Conservation (phyloP, 2,113 vertebrate species). For the Bambusicola thoracicus region DNA sequence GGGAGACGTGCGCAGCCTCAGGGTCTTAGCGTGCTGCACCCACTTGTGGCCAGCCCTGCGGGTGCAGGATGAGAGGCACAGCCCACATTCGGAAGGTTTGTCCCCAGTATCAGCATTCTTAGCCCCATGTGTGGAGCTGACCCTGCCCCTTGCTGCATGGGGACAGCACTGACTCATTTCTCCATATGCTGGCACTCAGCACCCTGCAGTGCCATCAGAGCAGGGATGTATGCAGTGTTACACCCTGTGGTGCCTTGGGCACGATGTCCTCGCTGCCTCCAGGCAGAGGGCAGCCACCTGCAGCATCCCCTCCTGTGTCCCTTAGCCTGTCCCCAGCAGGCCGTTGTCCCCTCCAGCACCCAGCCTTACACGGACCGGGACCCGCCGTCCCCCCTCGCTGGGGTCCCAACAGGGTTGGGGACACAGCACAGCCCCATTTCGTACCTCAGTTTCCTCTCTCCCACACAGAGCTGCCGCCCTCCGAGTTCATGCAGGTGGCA, state of each 20-base stretch:
- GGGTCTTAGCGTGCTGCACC: not conserved
- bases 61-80: accelerated
- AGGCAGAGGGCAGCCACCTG: not conserved
- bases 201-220: not conserved
- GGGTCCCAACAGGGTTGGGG: no score
- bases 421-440: not conserved
- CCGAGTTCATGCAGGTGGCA: conserved; percentile 91
- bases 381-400: not conserved
- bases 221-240: not conserved
- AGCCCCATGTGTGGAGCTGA: accelerated
- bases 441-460: not conserved
- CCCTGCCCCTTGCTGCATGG: not conserved
- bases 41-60: not conserved
- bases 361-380: not conserved
- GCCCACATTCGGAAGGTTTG: accelerated
- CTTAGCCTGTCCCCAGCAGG: not conserved
- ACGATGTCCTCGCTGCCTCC: not conserved
- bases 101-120: not conserved
- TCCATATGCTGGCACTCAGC: not conserved
- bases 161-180: not conserved
- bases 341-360: not conserved
- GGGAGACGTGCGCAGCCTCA: not conserved
- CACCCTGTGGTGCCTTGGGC: not conserved
- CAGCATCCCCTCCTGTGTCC: not conserved
- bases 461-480: conserved; percentile 86